Percentiles rank a stretch among this genome's conserved stretches.
These are phyloP conservation scores for Mus pahari DNA, from an alignment of 2,113 vertebrate species.

Conservation along the genomic window DNA sequence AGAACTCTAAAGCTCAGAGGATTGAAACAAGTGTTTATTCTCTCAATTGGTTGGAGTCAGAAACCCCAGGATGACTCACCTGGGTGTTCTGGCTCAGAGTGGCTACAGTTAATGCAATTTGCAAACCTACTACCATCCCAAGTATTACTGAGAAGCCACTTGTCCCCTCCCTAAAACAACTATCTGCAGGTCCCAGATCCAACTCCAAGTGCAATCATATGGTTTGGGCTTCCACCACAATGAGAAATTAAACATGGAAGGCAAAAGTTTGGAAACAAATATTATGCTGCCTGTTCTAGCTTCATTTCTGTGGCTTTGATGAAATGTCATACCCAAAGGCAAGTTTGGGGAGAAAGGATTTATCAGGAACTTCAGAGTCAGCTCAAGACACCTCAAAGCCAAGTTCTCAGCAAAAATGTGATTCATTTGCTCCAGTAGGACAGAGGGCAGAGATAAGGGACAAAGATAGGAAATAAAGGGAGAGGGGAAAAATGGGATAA, in stretches of 20 bases:
- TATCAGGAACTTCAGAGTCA: no score
- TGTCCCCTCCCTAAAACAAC: neutral
- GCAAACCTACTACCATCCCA: neutral
- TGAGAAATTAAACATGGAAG: neutral
- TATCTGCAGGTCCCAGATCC: neutral
- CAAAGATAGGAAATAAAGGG: no score
- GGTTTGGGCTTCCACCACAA: neutral
- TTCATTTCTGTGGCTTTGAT: neutral
- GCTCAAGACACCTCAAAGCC: no score
- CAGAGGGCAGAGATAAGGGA: no score
- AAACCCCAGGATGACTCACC: neutral
- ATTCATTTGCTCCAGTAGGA: no score
- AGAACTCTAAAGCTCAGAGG: neutral
- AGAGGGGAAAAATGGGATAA: no score
- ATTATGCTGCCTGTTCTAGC: neutral
- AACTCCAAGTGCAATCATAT: neutral
- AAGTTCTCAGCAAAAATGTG: no score
- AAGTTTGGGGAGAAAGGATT: neutral
- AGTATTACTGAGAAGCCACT: neutral
- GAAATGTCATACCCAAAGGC: neutral
- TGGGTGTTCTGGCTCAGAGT: neutral
- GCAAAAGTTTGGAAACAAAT: neutral
- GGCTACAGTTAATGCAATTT: neutral
- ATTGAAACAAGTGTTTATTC: conserved; percentile 2
- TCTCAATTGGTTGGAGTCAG: neutral